phyloP scores from a whole-genome alignment of 2,888 invertebrate genomes.

The Andricus quercusramuli region DNA sequence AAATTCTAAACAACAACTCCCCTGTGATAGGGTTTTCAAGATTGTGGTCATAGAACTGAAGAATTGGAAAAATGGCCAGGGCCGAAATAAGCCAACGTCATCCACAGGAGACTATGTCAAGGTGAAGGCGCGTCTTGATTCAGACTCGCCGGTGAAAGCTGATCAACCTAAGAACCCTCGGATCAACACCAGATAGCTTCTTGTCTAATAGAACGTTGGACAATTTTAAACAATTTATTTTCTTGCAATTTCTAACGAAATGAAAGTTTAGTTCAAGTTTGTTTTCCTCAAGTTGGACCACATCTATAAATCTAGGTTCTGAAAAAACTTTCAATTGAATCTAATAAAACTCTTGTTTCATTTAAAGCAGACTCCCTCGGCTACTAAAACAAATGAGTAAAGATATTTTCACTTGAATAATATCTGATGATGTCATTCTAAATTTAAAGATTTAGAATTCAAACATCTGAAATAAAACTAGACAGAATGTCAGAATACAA shows the following conservation, averaged over 20 bases:
- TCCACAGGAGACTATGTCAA: slow-evolving; percentile 67
- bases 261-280: neutral
- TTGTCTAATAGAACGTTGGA: neutral
- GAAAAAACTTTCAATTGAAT: neutral
- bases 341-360: neutral
- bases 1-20: neutral
- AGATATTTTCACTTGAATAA: too few species aligned
- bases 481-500: too few species aligned
- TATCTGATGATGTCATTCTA: too few species aligned
- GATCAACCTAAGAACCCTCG: slow-evolving; percentile 36
- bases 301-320: neutral
- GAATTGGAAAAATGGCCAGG: neutral
- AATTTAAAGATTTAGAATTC: too few species aligned
- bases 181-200: neutral
- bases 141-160: slow-evolving; percentile 63
- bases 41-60: neutral
- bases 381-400: too few species aligned
- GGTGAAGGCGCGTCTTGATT: slow-evolving; percentile 68
- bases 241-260: neutral
- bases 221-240: neutral
- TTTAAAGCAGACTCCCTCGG: too few species aligned
- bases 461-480: too few species aligned
- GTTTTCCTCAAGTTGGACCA: neutral
- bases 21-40: neutral
- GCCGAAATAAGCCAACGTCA: slow-evolving; percentile 2